A percentile compares a stretch with the other conserved stretches of the same genome.
These are phyloP conservation scores for Amitus sp. DNA, from an alignment of 2,888 invertebrate species.

Conservation along the genomic window DNA sequence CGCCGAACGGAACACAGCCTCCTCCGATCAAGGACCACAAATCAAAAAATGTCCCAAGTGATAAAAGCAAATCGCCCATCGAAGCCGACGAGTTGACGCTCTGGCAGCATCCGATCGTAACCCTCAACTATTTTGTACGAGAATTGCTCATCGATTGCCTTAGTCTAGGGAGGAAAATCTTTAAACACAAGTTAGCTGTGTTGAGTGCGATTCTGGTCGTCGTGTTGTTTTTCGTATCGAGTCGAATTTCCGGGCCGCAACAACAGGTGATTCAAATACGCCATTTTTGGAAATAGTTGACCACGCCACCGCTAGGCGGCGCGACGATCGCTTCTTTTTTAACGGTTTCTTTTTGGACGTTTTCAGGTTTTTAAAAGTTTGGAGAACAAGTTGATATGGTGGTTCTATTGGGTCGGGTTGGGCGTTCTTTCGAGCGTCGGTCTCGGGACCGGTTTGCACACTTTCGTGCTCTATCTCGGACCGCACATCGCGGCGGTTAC, in stretches of 20 bases:
- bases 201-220: conserved; percentile 54
- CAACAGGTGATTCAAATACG: conserved; percentile 50
- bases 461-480: conserved; percentile 98
- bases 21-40: conserved; percentile 30
- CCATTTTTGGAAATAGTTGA: conserved; percentile 3
- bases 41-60: conserved; percentile 18
- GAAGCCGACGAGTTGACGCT: conserved; percentile 59
- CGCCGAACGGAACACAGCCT: conserved; percentile 43
- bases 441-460: conserved; percentile 97
- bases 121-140: conserved; percentile 60
- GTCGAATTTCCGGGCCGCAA: conserved; percentile 59
- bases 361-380: conserved; percentile 57
- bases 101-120: conserved; percentile 61
- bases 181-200: conserved; percentile 56
- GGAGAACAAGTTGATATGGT: conserved; percentile 73
- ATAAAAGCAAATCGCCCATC: conserved; percentile 40
- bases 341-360: conserved; percentile 22
- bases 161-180: conserved; percentile 56
- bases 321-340: neutral
- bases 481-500: conserved; percentile 99
- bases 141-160: conserved; percentile 59
- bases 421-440: conserved; percentile 98
- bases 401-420: conserved; percentile 90
- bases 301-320: too few relatives aligned
- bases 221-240: conserved; percentile 54